Percentiles rank a stretch among this genome's conserved stretches.
These are phyloP conservation scores for Anagrus nilaparvatae DNA, from an alignment of 1,140 invertebrate species.

Conservation along the genomic window DNA sequence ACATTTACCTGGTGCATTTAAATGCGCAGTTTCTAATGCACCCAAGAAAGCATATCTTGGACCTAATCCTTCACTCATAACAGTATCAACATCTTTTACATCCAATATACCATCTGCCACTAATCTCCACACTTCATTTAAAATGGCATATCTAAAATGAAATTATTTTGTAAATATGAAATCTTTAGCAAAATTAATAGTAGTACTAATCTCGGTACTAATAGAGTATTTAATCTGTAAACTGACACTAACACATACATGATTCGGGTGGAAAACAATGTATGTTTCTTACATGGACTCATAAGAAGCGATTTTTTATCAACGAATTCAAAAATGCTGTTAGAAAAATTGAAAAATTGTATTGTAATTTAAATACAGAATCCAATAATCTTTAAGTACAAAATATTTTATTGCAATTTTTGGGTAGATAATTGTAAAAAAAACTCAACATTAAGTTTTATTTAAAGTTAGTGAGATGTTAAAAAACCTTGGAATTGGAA, in stretches of 20 bases:
- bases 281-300: constrained; percentile 1
- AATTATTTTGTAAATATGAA: not conserved
- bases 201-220: no score
- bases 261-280: no score
- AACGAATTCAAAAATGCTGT: no score
- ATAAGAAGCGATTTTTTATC: constrained; percentile 3
- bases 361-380: no score
- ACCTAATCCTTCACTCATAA: constrained; percentile 90
- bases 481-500: no score
- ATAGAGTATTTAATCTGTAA: not conserved
- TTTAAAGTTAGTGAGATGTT: no score
- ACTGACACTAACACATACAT: not conserved
- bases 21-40: constrained; percentile 84
- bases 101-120: constrained; percentile 74
- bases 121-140: constrained; percentile 87
- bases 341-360: no score
- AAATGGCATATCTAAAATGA: constrained; percentile 68
- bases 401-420: no score
- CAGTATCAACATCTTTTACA: constrained; percentile 83
- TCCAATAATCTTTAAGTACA: no score
- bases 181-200: not conserved
- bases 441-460: no score
- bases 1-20: constrained; percentile 81
- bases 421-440: no score
- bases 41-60: constrained; percentile 93